phyloP scores from a whole-genome alignment of 2,797 vertebrate genomes.

The Alcedo quadribrachys region DNA sequence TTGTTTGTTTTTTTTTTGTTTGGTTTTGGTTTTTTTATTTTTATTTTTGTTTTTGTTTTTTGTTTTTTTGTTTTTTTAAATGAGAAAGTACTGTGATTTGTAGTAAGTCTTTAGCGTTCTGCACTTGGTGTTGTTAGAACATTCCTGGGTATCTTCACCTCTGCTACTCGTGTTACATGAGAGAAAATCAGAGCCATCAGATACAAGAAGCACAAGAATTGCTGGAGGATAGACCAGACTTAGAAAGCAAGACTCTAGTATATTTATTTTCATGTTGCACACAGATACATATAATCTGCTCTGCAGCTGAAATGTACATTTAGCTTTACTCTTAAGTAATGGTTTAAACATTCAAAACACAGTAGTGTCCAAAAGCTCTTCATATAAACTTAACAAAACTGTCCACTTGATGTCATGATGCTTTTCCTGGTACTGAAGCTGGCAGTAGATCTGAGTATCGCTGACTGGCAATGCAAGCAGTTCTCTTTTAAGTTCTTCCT shows the following conservation, averaged over 20 bases:
- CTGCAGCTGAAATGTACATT: neutral
- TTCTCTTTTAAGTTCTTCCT: neutral
- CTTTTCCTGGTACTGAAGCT: neutral
- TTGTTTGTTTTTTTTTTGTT: too few relatives aligned
- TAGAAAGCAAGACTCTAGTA: neutral
- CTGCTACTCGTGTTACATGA: neutral
- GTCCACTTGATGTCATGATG: neutral
- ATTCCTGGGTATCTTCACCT: neutral
- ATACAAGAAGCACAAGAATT: neutral
- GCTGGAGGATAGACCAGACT: neutral
- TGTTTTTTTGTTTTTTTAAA: neutral
- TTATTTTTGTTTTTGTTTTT: too few relatives aligned
- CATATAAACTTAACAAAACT: neutral
- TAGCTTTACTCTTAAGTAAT: neutral
- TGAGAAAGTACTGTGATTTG: neutral
- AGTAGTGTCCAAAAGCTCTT: neutral
- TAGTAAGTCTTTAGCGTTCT: neutral
- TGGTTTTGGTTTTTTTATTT: too few relatives aligned
- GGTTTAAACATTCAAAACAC: neutral
- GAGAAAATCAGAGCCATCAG: neutral
- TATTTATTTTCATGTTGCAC: slow-evolving; percentile 15
- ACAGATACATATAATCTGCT: neutral
- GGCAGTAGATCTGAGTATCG: neutral
- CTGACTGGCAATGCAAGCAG: neutral
- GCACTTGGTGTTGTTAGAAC: neutral